Evolutionary conservation across 2,797 vertebrate species (phyloP).

Genomic region (Danionella dracula): DNA sequence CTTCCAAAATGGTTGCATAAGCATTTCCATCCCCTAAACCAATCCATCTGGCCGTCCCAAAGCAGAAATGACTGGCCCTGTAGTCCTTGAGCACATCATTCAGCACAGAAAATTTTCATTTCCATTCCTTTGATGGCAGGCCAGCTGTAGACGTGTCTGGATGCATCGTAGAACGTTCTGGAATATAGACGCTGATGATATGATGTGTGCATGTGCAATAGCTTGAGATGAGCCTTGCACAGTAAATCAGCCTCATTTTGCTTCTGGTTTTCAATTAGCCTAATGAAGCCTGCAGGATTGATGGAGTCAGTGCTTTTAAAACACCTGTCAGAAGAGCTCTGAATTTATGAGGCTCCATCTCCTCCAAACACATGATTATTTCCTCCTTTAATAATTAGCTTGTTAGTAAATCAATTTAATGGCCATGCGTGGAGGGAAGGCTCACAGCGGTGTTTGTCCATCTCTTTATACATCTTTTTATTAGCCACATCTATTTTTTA

Average conservation of each 20-base stretch:
- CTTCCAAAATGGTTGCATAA: slow-evolving; percentile 19
- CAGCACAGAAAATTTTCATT: neutral
- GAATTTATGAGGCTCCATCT: slow-evolving; percentile 34
- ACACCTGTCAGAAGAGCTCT: slow-evolving; percentile 13
- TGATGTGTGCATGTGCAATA: neutral
- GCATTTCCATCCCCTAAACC: neutral
- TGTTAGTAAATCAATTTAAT: slow-evolving; percentile 22
- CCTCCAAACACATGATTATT: slow-evolving; percentile 29
- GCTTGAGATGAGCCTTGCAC: neutral
- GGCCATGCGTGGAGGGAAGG: neutral
- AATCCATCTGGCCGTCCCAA: slow-evolving; percentile 25
- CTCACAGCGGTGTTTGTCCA: slow-evolving; percentile 6
- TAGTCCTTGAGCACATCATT: slow-evolving; percentile 3
- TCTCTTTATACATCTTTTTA: too few relatives aligned
- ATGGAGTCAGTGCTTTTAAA: slow-evolving; percentile 33
- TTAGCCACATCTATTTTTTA: too few relatives aligned
- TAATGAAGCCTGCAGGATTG: slow-evolving; percentile 27
- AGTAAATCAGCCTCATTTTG: slow-evolving; percentile 9
- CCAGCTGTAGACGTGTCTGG: slow-evolving; percentile 7
- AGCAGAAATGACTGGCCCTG: neutral
- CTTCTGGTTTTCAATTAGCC: slow-evolving; percentile 33
- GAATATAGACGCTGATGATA: neutral
- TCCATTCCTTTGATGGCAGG: neutral
- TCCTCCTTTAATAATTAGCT: slow-evolving; percentile 30
- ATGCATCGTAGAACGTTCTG: neutral